phyloP scores from a whole-genome alignment of 1,140 invertebrate genomes.

The Drosophila tristis region DNA sequence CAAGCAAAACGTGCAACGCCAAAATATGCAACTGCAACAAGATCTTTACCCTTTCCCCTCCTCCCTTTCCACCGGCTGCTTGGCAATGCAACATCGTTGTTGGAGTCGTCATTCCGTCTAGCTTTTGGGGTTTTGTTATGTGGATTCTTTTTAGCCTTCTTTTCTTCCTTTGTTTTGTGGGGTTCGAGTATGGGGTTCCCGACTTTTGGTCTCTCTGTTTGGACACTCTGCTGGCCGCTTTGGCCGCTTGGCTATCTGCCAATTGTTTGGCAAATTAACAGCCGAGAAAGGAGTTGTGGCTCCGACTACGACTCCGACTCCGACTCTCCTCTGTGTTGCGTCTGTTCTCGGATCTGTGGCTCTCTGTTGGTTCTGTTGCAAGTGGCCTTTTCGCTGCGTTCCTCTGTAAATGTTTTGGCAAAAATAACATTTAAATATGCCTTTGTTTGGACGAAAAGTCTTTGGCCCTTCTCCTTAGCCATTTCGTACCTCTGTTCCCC shows the following conservation, averaged over 20 bases:
- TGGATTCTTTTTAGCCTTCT: conserved; percentile 65
- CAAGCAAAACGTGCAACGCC: conserved; percentile 54
- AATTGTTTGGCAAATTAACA: conserved; percentile 82
- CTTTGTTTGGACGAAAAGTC: conserved; percentile 66
- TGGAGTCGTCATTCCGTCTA: conserved; percentile 69
- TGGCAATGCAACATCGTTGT: conserved; percentile 41
- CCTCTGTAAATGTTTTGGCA: conserved; percentile 55
- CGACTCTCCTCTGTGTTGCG: conserved; percentile 2
- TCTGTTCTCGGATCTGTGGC: not conserved
- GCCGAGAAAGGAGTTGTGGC: conserved; percentile 60
- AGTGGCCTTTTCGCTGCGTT: conserved; percentile 23
- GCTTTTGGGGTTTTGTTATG: conserved; percentile 49
- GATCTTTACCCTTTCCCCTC: conserved; percentile 18
- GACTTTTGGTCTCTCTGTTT: conserved; percentile 24
- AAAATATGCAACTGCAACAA: conserved; percentile 63
- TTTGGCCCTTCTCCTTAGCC: conserved; percentile 12
- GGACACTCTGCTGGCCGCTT: not conserved
- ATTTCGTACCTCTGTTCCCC: no score
- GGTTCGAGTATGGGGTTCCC: conserved; percentile 10
- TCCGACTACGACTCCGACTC: not conserved
- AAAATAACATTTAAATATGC: conserved; percentile 78
- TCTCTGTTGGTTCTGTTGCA: conserved; percentile 27
- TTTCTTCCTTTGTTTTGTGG: conserved; percentile 44
- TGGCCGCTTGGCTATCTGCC: conserved; percentile 70
- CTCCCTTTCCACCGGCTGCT: not conserved